Evolutionary conservation across 2,888 invertebrate genomes (phyloP), one percentile per base, ranked within the genome.

Genomic region (Thereva nobilitata): DNA sequence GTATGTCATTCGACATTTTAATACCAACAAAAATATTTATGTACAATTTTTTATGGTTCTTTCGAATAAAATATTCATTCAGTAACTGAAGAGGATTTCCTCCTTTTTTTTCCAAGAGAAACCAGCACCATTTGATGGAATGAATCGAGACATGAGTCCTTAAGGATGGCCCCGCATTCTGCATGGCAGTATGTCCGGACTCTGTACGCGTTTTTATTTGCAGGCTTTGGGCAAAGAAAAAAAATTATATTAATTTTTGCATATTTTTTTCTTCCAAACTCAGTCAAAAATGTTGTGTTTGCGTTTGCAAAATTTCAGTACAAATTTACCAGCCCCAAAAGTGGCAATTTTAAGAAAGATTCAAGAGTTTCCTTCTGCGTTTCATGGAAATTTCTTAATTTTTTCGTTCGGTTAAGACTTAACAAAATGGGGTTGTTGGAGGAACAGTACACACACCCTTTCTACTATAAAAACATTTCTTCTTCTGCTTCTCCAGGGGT

Each of bases 21-120:
- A 66, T 68, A 68, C 68, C 50, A 67, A 59, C 66, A 67, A 64
- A 64, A 68, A 68, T 68, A 67, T 68, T 68, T 68, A 61, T 61
- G 64, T 54, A 65, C 67, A 67, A 67, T 69, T 69, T 69, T 69
- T 67, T 69, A 69, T 67, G 65, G 61, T 64, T 54, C 65, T 67
- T 64, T 50, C 42, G 59, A 67, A 69, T 69, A 67, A 69, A 68
- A 68, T 67, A 68, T 68, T 68, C 67, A 68, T 68, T 67, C 59
- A 57, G 59, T 63, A 68, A 67, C 66, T 64, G 68, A 59, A 68
- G 67, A 67, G 64, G 67, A 61, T 61, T 61, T 50, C 23, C 37
- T 40, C 61, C 23, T 23, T 23, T 23, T 23, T 23, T 23, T 23
- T 1, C 23, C 23, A 23, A 23, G 23, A 23, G 23, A 23, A 23